Conservation (phyloP, 2,797 vertebrate species). For the Sebastes matsubarae region DNA sequence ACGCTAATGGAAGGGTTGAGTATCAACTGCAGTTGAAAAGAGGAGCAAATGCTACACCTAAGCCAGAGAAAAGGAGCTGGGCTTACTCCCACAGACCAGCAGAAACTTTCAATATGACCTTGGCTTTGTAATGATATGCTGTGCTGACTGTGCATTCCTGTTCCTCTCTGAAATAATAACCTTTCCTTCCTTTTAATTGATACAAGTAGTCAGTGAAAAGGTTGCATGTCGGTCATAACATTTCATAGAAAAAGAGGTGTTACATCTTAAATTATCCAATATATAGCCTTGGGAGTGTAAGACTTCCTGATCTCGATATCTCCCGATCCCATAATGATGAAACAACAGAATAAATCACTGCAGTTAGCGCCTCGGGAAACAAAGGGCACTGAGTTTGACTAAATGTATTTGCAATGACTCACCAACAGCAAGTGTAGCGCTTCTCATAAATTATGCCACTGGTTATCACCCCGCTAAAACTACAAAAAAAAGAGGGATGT, state of each 20-base stretch:
- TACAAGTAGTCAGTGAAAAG: neutral
- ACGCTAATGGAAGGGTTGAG: neutral
- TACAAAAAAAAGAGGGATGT: constrained; percentile 27
- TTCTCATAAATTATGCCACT: constrained; percentile 43
- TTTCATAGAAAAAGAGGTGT: neutral
- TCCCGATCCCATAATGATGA: constrained; percentile 25
- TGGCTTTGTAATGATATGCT: constrained; percentile 11
- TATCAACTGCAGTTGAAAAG: neutral
- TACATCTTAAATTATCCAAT: constrained; percentile 5
- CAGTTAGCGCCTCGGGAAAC: constrained; percentile 11
- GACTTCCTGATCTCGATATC: constrained; percentile 1
- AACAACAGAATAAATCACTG: constrained; percentile 39
- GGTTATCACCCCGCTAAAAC: constrained; percentile 38
- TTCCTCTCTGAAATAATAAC: neutral
- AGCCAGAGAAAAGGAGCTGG: neutral
- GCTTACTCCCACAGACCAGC: neutral
- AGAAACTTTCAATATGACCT: constrained; percentile 11
- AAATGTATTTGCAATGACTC: constrained; percentile 53
- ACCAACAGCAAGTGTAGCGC: constrained; percentile 26
- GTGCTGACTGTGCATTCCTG: constrained; percentile 7
- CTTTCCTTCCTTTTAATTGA: neutral
- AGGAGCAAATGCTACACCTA: neutral
- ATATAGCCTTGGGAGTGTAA: constrained; percentile 12
- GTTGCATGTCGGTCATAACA: neutral
- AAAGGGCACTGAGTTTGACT: neutral